Conservation (phyloP, 2,888 invertebrate species). For the Hypselothyrea guttata region DNA sequence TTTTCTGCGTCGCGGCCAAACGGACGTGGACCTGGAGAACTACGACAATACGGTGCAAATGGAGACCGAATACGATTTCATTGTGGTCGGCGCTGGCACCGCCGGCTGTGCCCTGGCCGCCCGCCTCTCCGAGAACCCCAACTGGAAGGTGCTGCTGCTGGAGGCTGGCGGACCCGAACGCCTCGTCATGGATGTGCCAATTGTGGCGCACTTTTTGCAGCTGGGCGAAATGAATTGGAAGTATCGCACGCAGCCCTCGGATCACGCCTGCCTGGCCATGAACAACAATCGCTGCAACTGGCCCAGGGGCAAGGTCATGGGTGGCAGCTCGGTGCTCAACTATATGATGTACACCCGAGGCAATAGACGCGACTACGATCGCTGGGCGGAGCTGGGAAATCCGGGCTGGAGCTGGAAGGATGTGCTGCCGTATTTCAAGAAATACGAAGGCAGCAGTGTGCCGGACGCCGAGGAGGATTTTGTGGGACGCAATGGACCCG, state of each 20-base stretch:
- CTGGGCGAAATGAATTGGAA: conserved; percentile 89
- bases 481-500: conserved; percentile 84
- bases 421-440: conserved; percentile 89
- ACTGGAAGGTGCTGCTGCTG: conserved; percentile 86
- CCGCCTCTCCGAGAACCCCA: conserved; percentile 87
- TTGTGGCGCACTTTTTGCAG: conserved; percentile 89
- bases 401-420: conserved; percentile 89
- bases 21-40: conserved; percentile 78
- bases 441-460: conserved; percentile 88
- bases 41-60: conserved; percentile 73
- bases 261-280: conserved; percentile 88
- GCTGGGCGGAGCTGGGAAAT: conserved; percentile 89
- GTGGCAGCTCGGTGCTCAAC: conserved; percentile 91
- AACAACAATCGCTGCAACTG: conserved; percentile 89
- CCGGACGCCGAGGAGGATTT: conserved; percentile 82
- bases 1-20: conserved; percentile 79
- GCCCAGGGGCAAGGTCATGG: conserved; percentile 92
- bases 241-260: conserved; percentile 90
- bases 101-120: conserved; percentile 90
- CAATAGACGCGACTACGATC: conserved; percentile 88
- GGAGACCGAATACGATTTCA: conserved; percentile 87
- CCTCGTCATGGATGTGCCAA: conserved; percentile 89
- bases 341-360: conserved; percentile 92
- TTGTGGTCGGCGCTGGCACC: conserved; percentile 90
- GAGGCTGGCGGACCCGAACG: conserved; percentile 90